phyloP scores from a whole-genome alignment of 2,888 invertebrate species.

The Lordiphosa fenestrarum region DNA sequence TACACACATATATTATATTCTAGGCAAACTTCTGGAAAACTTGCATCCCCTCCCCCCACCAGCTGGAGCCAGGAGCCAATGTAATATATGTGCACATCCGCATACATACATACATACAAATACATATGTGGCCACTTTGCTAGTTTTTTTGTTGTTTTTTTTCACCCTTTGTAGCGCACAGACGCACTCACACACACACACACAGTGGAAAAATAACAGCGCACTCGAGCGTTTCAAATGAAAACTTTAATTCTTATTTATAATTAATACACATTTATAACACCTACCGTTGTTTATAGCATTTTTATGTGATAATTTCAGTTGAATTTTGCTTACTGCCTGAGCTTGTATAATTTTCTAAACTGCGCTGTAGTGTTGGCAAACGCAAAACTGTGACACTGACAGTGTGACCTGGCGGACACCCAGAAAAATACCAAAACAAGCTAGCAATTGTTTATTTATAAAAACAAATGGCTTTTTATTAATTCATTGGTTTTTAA shows the following conservation, averaged over 20 bases:
- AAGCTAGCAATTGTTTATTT: too few species aligned
- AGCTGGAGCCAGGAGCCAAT: slow-evolving; percentile 6
- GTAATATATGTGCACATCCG: slow-evolving; percentile 2
- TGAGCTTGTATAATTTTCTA: too few species aligned
- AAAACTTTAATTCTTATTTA: not conserved
- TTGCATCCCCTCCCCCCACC: not conserved
- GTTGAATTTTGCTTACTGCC: slow-evolving; percentile 6
- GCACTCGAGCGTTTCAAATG: too few species aligned
- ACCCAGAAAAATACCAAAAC: too few species aligned
- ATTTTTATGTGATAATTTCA: slow-evolving; percentile 75
- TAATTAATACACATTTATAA: slow-evolving; percentile 18
- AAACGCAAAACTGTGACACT: too few species aligned
- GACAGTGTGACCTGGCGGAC: too few species aligned
- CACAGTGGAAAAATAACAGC: not conserved
- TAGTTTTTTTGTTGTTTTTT: slow-evolving; percentile 13
- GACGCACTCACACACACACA: slow-evolving; percentile 4
- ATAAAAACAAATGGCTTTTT: too few species aligned
- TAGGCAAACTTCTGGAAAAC: not conserved
- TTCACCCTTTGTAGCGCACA: slow-evolving; percentile 21
- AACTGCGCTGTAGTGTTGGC: too few species aligned
- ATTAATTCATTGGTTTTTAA: too few species aligned
- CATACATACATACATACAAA: too few species aligned
- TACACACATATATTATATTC: not conserved
- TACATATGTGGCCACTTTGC: slow-evolving; percentile 4
- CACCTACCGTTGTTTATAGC: slow-evolving; percentile 86